Evolutionary conservation across 2,888 invertebrate genomes (phyloP), one percentile per base, ranked within the genome.

Genomic region (Tanytarsus gracilentus): DNA sequence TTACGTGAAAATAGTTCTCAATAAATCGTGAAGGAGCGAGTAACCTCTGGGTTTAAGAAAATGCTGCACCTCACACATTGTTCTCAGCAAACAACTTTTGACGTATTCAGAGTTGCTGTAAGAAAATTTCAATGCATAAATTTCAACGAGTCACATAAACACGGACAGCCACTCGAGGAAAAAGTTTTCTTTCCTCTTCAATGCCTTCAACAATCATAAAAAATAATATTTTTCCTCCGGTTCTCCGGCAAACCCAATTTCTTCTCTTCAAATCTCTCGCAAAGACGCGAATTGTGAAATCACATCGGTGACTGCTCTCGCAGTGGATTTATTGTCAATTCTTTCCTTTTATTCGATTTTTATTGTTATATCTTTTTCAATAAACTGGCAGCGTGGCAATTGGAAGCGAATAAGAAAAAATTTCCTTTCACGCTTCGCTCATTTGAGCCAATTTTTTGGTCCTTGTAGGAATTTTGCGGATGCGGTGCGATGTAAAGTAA

Each of bases 61-160:
- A 62, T 73, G 72, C 61, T 76, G 77, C 4, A 81, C 78, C 67
- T 87, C 86, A 67, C 87, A 87, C 62, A 87, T 78, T 62, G 82
- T 80, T 65, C 82, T 77, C 66, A 83, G 75, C 53, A 86, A 71
- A 69, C 87, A 87, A 62, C 26, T 60, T 23, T 25, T 29, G 14
- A 60, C 26, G 7, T 27, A 40, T 14, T 36, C 14, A 26, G 60
- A 60, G 18, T 48, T 50, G 6, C 60, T 60, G 14, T 11, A 53
- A 18, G 26, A 25, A 49, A 25, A 25, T 49, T 49, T n/a, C 25
- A 25, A 11, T 23, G 23, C 11, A 8, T 49, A 11, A n/a, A 25
- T 49, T 23, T 14, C 49, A n/a, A n/a, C n/a, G n/a, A n/a, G n/a
- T n/a, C n/a, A n/a, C n/a, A n/a, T n/a, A n/a, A n/a, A n/a, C n/a